Conservation (phyloP, 2,888 invertebrate genomes). For the Calameuta filiformis region DNA sequence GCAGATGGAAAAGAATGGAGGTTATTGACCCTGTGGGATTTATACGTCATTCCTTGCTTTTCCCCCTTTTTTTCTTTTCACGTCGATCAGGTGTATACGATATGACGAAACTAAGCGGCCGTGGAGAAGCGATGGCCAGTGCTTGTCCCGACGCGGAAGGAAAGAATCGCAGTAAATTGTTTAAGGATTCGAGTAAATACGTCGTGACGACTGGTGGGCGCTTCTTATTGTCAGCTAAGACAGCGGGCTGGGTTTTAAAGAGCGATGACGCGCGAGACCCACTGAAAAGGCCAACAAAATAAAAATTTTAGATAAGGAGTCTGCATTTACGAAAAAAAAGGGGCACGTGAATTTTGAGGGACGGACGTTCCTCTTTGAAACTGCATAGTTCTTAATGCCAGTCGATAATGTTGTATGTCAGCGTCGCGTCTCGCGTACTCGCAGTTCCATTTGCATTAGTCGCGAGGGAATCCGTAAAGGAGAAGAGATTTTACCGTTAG, state of each 20-base stretch:
- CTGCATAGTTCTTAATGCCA: too few species aligned
- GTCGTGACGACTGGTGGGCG: background rate
- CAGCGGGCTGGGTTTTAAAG: background rate
- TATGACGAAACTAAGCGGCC: background rate
- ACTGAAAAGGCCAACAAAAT: too few species aligned
- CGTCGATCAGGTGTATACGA: background rate
- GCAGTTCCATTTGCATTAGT: background rate
- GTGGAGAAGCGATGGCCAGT: background rate
- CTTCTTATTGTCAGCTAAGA: background rate
- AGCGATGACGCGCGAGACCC: too few species aligned
- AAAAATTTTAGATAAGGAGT: too few species aligned
- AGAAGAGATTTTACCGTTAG: background rate
- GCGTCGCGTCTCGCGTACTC: background rate
- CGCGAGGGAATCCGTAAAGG: background rate
- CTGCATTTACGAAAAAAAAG: too few species aligned
- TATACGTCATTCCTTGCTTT: constrained; percentile 3
- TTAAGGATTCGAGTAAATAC: background rate
- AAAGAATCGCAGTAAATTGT: background rate
- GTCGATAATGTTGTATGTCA: too few species aligned
- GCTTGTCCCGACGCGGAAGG: background rate
- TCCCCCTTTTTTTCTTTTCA: constrained; percentile 1
- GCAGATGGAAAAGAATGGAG: background rate
- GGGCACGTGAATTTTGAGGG: too few species aligned
- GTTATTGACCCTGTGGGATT: constrained; percentile 9
- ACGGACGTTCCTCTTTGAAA: too few species aligned